A percentile compares a stretch with the other conserved stretches of the same genome.
phyloP scores from a whole-genome alignment of 2,113 vertebrate species.

The Rhombomys opimus region DNA sequence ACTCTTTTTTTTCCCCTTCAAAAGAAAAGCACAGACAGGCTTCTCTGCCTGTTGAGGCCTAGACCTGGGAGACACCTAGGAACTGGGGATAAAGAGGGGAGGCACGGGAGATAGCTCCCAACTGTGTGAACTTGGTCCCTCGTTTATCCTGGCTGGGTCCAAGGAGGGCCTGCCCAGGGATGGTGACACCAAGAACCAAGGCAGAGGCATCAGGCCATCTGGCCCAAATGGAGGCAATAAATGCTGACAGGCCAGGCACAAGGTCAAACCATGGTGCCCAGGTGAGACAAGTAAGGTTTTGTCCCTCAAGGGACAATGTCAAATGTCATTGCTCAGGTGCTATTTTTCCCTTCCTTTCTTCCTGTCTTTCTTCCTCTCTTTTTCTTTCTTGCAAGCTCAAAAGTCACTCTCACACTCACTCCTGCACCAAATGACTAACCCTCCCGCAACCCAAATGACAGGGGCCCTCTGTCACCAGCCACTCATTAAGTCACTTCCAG shows the following conservation, averaged over 20 bases:
- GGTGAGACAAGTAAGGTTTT: conserved; percentile 77
- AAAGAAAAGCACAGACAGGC: conserved; percentile 86
- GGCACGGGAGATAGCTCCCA: conserved; percentile 79
- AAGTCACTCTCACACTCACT: too few species aligned
- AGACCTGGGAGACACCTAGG: conserved; percentile 69
- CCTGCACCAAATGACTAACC: too few species aligned
- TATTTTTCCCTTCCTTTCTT: neutral
- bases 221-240: conserved; percentile 85
- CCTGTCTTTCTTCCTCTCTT: accelerated
- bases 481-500: too few species aligned
- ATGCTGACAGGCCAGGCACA: conserved; percentile 86
- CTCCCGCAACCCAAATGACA: too few species aligned
- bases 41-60: conserved; percentile 78
- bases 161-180: conserved; percentile 61
- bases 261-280: conserved; percentile 79
- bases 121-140: conserved; percentile 87
- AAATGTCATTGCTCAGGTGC: neutral
- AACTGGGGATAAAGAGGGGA: conserved; percentile 62
- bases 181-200: conserved; percentile 45
- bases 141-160: conserved; percentile 66
- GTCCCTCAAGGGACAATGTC: conserved; percentile 40
- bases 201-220: conserved; percentile 38
- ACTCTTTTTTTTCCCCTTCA: conserved; percentile 88
- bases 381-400: neutral
- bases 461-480: too few species aligned